Base-by-base conservation (phyloP, 2,888 invertebrate genomes). In the Thysanoteuthis rhombus region DNA sequence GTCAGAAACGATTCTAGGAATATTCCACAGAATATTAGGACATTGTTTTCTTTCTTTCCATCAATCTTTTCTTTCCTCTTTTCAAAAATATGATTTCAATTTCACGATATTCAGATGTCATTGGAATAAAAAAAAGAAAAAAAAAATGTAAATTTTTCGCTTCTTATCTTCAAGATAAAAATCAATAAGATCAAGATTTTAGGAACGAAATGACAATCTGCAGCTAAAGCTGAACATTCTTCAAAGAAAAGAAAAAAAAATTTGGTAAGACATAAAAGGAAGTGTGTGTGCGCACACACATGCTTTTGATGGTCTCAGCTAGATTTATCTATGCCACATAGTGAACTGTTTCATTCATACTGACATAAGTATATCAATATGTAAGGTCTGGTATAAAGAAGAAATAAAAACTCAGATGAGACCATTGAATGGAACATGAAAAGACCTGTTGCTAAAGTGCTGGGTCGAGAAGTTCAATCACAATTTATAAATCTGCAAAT, bases 161-260 rank as follows among this genome's bases (percentile, higher is more conserved):
- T 75, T 52, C 25, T 75, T 75, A 75, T 75, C n/a, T 75, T 75
- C 36, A 16, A 75, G 36, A 75, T 75, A 75, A 75, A 75, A 75
- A 75, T 75, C 75, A 75, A 75, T 75, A 75, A 75, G 75, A 75
- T 75, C 75, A 75, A 75, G 75, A 75, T 75, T 75, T 75, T n/a
- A 75, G n/a, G n/a, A 75, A 75, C n/a, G 75, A 75, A 75, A 75
- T 75, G 75, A 36, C 75, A 75, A 75, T 75, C 75, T 36, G n/a
- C 75, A 16, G 75, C 12, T 16, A 75, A 75, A 52, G 52, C 25
- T 52, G 52, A 52, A 25, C 25, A 25, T 47, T 19, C 47, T 47
- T 47, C 22, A 47, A 47, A 22, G 47, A 47, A 47, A 47, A 22
- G 47, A 47, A 47, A 47, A 47, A 47, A 47, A 47, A 47, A 47